phyloP scores from a whole-genome alignment of 2,888 invertebrate species.

The Mechanitis mazaeus region DNA sequence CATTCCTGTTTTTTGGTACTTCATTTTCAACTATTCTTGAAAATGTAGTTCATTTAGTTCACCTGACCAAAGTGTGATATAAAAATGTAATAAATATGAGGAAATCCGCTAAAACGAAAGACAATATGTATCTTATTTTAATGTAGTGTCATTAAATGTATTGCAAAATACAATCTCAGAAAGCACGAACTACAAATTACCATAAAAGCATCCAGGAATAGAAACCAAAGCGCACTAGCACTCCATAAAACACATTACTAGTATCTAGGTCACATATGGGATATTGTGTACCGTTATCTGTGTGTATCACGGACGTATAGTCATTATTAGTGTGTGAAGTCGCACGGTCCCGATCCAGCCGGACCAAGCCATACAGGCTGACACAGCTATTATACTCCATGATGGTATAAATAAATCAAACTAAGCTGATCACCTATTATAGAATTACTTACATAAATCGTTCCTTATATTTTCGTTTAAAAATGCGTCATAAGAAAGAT shows the following conservation, averaged over 20 bases:
- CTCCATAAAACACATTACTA: constrained; percentile 20
- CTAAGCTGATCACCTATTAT: constrained; percentile 4
- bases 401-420: constrained; percentile 11
- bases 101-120: no score
- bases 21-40: constrained; percentile 39
- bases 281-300: constrained; percentile 14
- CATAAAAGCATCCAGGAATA: constrained; percentile 2
- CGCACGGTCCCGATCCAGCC: constrained; percentile 22
- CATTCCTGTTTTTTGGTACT: constrained; percentile 26
- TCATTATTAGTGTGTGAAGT: constrained; percentile 15
- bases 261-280: constrained; percentile 23
- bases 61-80: not conserved
- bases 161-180: no score
- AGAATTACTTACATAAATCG: no score
- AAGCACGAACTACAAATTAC: not conserved
- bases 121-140: no score
- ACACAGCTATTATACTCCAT: constrained; percentile 6
- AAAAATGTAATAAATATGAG: not conserved
- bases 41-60: not conserved
- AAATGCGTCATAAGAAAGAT: no score
- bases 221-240: constrained; percentile 27
- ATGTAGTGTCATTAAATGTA: no score
- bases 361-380: constrained; percentile 16
- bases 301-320: constrained; percentile 10
- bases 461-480: not conserved